These are phyloP conservation scores for Scaptodrosophila lebanonensis DNA, from an alignment of 1,140 invertebrate genomes.

Conservation along the genomic window DNA sequence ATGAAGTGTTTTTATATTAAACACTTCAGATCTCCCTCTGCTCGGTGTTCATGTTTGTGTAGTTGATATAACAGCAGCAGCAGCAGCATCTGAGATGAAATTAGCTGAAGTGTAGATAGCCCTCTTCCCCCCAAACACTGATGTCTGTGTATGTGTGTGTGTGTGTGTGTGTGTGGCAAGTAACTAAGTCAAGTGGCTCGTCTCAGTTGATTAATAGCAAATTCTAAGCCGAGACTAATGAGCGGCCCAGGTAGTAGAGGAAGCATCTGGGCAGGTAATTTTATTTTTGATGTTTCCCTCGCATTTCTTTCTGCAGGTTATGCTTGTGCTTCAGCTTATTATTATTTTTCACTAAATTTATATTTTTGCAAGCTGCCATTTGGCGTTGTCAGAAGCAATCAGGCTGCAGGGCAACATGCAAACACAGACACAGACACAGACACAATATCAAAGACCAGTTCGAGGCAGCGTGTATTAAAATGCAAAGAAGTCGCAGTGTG, in stretches of 20 bases:
- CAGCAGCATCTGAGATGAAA: constrained; percentile 20
- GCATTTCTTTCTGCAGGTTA: constrained; percentile 20
- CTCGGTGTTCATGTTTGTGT: neutral
- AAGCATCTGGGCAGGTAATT: constrained; percentile 12
- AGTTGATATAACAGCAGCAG: constrained; percentile 15
- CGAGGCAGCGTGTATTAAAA: constrained; percentile 54
- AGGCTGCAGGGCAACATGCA: constrained; percentile 66
- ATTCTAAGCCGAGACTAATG: constrained; percentile 36
- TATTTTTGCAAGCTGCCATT: constrained; percentile 12
- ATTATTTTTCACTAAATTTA: constrained; percentile 23
- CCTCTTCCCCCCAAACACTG: too few species aligned
- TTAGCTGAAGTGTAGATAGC: constrained; percentile 8
- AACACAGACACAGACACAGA: neutral
- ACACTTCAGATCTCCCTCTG: neutral
- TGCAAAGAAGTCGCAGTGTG: constrained; percentile 67
- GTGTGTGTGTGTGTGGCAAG: constrained; percentile 18
- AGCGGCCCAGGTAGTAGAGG: neutral
- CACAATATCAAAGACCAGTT: constrained; percentile 58
- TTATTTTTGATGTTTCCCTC: constrained; percentile 17
- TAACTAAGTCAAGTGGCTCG: constrained; percentile 49
- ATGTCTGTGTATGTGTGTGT: too few species aligned
- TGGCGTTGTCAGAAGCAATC: constrained; percentile 62
- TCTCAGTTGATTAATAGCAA: constrained; percentile 42
- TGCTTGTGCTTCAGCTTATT: constrained; percentile 34
- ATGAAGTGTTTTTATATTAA: constrained; percentile 3